Evolutionary conservation across 37 sponge, comb jelly and placozoan genomes (phyloP).

Genomic region (Dysidea cf. avara): DNA sequence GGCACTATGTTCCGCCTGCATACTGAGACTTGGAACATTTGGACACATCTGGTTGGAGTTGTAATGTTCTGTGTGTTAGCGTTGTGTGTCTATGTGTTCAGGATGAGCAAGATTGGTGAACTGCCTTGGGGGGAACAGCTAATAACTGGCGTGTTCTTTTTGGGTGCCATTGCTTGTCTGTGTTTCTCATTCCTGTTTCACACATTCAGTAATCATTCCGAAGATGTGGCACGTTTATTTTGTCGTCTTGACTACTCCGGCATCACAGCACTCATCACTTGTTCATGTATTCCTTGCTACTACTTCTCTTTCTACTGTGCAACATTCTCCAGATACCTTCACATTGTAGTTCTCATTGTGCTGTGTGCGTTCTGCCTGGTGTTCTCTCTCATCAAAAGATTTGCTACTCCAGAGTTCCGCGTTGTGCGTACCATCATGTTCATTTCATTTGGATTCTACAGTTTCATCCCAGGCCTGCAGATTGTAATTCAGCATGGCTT

Average conservation of each 20-base stretch:
- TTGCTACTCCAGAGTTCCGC: slow-evolving; percentile 66
- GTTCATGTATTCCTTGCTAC: slow-evolving; percentile 82
- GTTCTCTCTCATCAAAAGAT: slow-evolving; percentile 70
- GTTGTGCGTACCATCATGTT: slow-evolving; percentile 72
- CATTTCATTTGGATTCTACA: slow-evolving; percentile 80
- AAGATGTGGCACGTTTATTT: slow-evolving; percentile 51
- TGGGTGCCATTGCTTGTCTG: slow-evolving; percentile 83
- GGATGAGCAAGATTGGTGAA: slow-evolving; percentile 32
- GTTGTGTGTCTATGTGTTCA: slow-evolving; percentile 53
- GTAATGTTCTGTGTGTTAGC: slow-evolving; percentile 67
- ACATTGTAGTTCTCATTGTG: slow-evolving; percentile 53
- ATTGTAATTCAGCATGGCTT: slow-evolving; percentile 55
- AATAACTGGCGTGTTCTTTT: slow-evolving; percentile 72
- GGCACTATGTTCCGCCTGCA: slow-evolving; percentile 87
- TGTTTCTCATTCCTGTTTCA: slow-evolving; percentile 85
- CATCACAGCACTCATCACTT: slow-evolving; percentile 86
- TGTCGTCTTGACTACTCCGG: slow-evolving; percentile 90
- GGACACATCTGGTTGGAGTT: slow-evolving; percentile 95
- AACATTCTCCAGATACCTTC: slow-evolving; percentile 14
- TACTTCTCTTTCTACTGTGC: slow-evolving; percentile 94
- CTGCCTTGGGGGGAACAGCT: slow-evolving; percentile 82
- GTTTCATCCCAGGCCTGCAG: slow-evolving; percentile 78
- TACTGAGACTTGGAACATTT: slow-evolving; percentile 97
- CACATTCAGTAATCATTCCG: slow-evolving; percentile 79
- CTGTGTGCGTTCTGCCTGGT: slow-evolving; percentile 57